These are phyloP conservation scores for Phoxinus phoxinus DNA, from an alignment of 2,113 vertebrate genomes.

Conservation along the genomic window DNA sequence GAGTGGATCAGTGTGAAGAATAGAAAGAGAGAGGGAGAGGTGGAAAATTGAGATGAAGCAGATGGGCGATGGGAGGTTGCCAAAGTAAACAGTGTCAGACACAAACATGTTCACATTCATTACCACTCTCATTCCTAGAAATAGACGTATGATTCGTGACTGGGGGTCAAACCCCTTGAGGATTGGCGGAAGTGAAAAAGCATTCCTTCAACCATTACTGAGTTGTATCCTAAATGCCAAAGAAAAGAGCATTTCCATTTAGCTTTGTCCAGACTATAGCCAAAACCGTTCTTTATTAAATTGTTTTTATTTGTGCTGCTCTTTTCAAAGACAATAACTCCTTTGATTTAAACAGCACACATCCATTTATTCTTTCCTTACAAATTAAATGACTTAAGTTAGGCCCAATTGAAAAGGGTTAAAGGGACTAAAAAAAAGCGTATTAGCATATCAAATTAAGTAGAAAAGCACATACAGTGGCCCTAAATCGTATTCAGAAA, in stretches of 20 bases:
- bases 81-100: slow-evolving; percentile 72
- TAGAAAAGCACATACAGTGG: background rate
- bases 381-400: background rate
- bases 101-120: slow-evolving; percentile 56
- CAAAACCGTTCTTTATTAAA: background rate
- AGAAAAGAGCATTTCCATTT: slow-evolving; percentile 1
- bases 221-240: background rate
- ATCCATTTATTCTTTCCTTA: background rate
- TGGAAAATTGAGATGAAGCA: slow-evolving; percentile 66
- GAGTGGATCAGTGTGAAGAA: background rate
- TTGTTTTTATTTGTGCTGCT: background rate
- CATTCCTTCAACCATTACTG: slow-evolving; percentile 3
- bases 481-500: background rate
- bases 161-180: slow-evolving; percentile 32
- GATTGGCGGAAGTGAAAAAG: slow-evolving; percentile 51
- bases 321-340: background rate
- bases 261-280: background rate
- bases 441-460: background rate
- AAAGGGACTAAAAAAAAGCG: too few species aligned
- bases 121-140: slow-evolving; percentile 57
- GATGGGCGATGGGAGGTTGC: slow-evolving; percentile 63
- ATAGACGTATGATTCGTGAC: slow-evolving; percentile 29
- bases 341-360: background rate
- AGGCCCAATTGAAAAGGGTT: background rate
- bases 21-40: background rate